Conservation (phyloP, 2,113 vertebrate genomes). For the Sterrhoptilus dennistouni region DNA sequence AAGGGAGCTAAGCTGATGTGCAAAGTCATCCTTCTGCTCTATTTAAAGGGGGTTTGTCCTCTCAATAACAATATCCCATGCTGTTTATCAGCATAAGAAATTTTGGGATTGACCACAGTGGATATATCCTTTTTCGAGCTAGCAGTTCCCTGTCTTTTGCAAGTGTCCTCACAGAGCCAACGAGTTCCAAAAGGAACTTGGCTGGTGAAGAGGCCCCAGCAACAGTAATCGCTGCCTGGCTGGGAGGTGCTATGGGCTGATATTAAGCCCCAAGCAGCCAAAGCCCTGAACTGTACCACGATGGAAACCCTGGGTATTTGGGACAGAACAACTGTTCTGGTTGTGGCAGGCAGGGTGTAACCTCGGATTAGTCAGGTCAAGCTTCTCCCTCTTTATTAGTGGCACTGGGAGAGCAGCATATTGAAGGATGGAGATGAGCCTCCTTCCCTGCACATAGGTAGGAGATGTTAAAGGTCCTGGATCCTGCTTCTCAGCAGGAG, state of each 20-base stretch:
- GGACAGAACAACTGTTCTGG: background rate
- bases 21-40: background rate
- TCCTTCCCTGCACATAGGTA: background rate
- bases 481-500: background rate
- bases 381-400: background rate
- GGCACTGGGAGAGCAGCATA: background rate
- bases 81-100: background rate
- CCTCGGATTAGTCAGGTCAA: accelerated
- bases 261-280: background rate
- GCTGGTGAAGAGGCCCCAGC: background rate
- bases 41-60: background rate
- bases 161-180: background rate
- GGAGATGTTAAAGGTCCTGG: background rate
- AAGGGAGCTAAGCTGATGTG: background rate
- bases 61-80: background rate
- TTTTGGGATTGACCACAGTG: background rate
- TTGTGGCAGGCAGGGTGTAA: background rate
- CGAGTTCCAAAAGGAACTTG: accelerated
- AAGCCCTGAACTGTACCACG: background rate
- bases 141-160: background rate
- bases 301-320: background rate
- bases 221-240: background rate
- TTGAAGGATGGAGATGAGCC: background rate
- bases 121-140: background rate
- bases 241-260: background rate